Base-by-base conservation (phyloP, 1,140 invertebrate genomes). In the Aphidius gifuensis region DNA sequence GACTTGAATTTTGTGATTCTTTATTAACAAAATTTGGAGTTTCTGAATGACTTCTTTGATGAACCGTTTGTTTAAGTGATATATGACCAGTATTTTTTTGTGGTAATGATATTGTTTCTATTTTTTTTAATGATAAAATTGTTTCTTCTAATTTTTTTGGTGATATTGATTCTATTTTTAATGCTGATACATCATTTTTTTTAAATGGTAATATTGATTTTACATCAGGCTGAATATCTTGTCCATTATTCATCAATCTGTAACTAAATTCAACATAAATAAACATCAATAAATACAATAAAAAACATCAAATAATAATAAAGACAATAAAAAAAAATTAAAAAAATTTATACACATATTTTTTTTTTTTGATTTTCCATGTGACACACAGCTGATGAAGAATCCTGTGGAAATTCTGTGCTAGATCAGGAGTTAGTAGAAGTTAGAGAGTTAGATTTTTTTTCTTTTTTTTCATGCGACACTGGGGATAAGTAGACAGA, bases 51-150 rank as follows among this genome's bases (percentile, higher is more conserved):
- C 70, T 71, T 43, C 74, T 70, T 16, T 77, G 58, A 58, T 77
- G 73, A 23, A 55, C 71, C 5, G 75, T 77, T 69, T 78, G 76
- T 40, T 78, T 80, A 6, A 80, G 44, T 43, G 78, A 78, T 32
- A 80, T 67, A 56, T 81, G 78, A 66, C 78, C 75, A 48, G 70
- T 67, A 48, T 68, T 43, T 47, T 69, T 71, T 5, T 55, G 62
- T 51, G 38, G 16, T 32, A 32, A 32, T 32, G 23, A 3, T 32
- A 32, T 32, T 32, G 23, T 32, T 32, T 32, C 23, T 32, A 32
- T 32, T 32, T 32, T 32, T 32, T 32, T 32, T 3, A 32, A 32
- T 32, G 23, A 32, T 32, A 32, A 32, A 32, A 3, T 32, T 32
- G 4, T 32, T 3, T 32, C 23, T 32, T 32, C 2, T 3, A 32